Evolutionary conservation across 2,113 vertebrate species (phyloP).

Genomic region (Scophthalmus maximus): DNA sequence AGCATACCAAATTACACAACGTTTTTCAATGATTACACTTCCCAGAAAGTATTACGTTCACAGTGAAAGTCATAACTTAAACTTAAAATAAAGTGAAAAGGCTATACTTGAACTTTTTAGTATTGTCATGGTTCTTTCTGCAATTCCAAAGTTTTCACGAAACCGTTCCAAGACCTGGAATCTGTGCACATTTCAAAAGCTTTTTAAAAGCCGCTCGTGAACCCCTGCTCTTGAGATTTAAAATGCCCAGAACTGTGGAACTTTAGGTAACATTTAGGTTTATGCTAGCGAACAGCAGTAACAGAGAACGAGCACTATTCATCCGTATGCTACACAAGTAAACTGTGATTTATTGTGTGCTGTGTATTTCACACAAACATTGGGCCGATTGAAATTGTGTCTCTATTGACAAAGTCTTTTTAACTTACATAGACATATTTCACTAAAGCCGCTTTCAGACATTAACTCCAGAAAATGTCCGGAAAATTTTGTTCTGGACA

Average conservation of each 20-base stretch:
- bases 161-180: neutral
- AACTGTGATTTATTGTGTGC: no score
- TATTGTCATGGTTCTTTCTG: neutral
- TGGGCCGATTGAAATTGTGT: no score
- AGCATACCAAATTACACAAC: slow-evolving; percentile 5
- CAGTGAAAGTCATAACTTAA: slow-evolving; percentile 3
- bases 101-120: neutral
- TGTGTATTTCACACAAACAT: no score
- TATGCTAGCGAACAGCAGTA: neutral
- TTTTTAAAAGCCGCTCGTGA: neutral
- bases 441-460: no score
- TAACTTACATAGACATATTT: neutral
- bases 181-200: neutral
- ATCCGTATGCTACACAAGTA: no score
- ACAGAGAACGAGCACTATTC: no score
- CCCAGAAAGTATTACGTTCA: neutral
- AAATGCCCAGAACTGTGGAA: neutral
- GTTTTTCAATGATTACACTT: neutral
- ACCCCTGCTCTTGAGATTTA: neutral
- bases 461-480: no score
- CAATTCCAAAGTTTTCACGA: neutral
- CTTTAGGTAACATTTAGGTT: neutral
- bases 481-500: no score
- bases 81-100: neutral
- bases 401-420: no score